phyloP scores from a whole-genome alignment of 2,888 invertebrate genomes.

The Luperina nickerlii region DNA sequence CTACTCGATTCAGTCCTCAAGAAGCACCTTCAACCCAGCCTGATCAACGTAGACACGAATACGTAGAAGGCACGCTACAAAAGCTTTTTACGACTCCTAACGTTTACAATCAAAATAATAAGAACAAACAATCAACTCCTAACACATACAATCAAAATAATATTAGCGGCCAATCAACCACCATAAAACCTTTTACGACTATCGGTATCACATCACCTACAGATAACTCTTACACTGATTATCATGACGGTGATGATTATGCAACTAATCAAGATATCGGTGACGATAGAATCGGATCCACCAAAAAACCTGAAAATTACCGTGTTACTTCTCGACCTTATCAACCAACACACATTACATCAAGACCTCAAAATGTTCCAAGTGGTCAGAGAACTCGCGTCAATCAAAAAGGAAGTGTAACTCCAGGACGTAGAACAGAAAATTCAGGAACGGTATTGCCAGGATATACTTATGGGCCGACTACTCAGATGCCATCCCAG shows the following conservation, averaged over 20 bases:
- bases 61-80: conserved; percentile 25
- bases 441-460: conserved; percentile 17
- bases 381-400: conserved; percentile 2
- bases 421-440: background rate
- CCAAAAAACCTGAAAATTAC: conserved; percentile 1
- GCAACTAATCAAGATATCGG: conserved; percentile 26
- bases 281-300: conserved; percentile 5
- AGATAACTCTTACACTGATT: conserved; percentile 41
- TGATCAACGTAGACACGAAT: conserved; percentile 15
- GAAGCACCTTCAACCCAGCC: conserved; percentile 14
- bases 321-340: conserved; percentile 17
- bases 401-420: conserved; percentile 28
- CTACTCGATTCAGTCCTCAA: conserved; percentile 51
- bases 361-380: conserved; percentile 26
- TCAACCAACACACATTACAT: conserved; percentile 15
- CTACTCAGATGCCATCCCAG: conserved; percentile 64
- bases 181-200: conserved; percentile 55
- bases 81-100: conserved; percentile 60
- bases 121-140: conserved; percentile 17
- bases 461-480: conserved; percentile 40
- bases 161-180: conserved; percentile 16
- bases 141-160: conserved; percentile 33
- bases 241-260: conserved; percentile 46
- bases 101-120: conserved; percentile 37
- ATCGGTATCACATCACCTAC: conserved; percentile 41